Base-by-base conservation (phyloP, 2,113 vertebrate species). In the Archilochus colubris region DNA sequence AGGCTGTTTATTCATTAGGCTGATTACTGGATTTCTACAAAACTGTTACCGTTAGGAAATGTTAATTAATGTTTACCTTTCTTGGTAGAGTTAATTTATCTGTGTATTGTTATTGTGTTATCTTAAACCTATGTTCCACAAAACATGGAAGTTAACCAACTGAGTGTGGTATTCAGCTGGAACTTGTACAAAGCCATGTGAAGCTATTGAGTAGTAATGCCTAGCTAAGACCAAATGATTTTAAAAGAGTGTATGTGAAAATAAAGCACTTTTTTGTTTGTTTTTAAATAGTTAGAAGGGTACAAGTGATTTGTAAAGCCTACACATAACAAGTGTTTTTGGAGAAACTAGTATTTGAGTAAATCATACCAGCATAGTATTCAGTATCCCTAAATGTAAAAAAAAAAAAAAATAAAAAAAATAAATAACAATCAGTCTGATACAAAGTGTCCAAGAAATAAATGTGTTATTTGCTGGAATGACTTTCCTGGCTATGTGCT, bases 1-100 rank as follows among this genome's bases (percentile, higher is more conserved):
- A 63, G 75, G 38, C 61, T 83, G 33, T 72, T 95, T 92, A 82
- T 93, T 76, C 25, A n/a, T 67, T 95, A 86, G 82, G 55, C 82
- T 86, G 77, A 70, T 93, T 86, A 64, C 43, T 73, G 76, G 36
- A 81, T 94, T 14, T 75, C 54, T 62, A 64, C 15, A 75, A 89
- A 93, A 46, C 43, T 76, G 38, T 77, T 96, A 68, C 78, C 43
- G 17, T 88, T 81, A 93, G 64, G 33, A 79, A 93, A 57, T 67
- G 51, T 58, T 92, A 93, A 90, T 88, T 94, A 72, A 50, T 77
- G 21, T 76, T 95, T 81, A 59, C 25, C 23, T 77, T 82, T 77
- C 25, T 75, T 57, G 33, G 58, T 82, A 86, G 44, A 93, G 77
- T 77, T 67, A 75, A 62, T 80, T 70, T 89, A 22, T 68, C 27